These are phyloP conservation scores for Sialis lutaria DNA, from an alignment of 2,888 invertebrate species.

Conservation along the genomic window DNA sequence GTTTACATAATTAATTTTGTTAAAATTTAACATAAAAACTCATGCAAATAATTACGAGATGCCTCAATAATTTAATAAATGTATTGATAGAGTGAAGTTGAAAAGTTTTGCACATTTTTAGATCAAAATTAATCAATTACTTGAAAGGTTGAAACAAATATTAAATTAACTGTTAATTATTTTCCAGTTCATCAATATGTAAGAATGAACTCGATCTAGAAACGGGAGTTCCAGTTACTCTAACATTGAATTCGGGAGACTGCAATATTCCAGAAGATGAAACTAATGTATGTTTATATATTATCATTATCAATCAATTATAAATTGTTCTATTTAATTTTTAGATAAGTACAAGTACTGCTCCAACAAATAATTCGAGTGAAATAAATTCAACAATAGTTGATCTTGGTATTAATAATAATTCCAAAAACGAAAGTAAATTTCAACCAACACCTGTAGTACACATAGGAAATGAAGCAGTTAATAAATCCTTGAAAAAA, in stretches of 20 bases:
- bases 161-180: not conserved
- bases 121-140: too few species aligned
- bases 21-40: too few species aligned
- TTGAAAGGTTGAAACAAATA: too few species aligned
- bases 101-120: too few species aligned
- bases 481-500: conserved; percentile 10
- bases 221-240: conserved; percentile 51
- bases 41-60: too few species aligned
- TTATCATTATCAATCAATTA: conserved; percentile 1
- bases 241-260: conserved; percentile 61
- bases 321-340: not conserved
- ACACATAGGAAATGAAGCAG: conserved; percentile 22
- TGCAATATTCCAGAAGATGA: conserved; percentile 46
- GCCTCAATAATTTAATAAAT: too few species aligned
- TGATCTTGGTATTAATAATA: not conserved
- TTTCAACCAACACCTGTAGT: conserved; percentile 25
- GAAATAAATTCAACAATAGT: conserved; percentile 8
- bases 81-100: too few species aligned
- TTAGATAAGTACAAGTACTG: not conserved
- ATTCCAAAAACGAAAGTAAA: conserved; percentile 9
- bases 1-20: too few species aligned
- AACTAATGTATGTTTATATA: conserved; percentile 4
- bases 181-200: conserved; percentile 58
- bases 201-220: conserved; percentile 54
- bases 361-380: conserved; percentile 6